A percentile compares a stretch with the other conserved stretches of the same genome.
These are phyloP conservation scores for Intellagama lesueurii DNA, from an alignment of 2,797 vertebrate species.

Conservation along the genomic window DNA sequence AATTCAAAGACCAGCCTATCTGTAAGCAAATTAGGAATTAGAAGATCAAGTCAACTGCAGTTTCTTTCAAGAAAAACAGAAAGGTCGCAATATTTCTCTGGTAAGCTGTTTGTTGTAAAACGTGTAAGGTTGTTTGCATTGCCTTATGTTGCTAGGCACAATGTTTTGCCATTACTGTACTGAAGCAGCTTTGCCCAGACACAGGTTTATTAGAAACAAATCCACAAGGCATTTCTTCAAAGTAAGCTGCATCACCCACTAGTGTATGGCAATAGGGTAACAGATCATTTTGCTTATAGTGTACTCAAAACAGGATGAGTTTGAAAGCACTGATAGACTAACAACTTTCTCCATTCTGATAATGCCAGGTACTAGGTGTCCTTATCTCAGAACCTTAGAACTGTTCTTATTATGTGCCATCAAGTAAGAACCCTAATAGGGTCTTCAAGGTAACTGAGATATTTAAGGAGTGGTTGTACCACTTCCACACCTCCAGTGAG, in stretches of 20 bases:
- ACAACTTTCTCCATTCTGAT: too few relatives aligned
- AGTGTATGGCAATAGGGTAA: too few relatives aligned
- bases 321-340: too few relatives aligned
- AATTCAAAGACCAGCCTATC: conserved; percentile 14
- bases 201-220: too few relatives aligned
- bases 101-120: neutral
- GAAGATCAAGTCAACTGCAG: neutral
- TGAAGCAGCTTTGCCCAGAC: too few relatives aligned
- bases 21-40: neutral
- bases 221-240: too few relatives aligned
- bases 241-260: too few relatives aligned
- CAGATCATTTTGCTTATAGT: too few relatives aligned
- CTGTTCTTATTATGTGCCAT: neutral
- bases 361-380: too few relatives aligned
- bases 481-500: neutral
- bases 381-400: neutral
- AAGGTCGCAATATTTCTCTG: neutral
- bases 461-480: too few relatives aligned
- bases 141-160: neutral
- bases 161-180: neutral
- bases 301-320: too few relatives aligned
- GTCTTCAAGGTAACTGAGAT: too few relatives aligned
- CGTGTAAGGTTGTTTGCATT: neutral
- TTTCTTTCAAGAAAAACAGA: neutral
- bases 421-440: neutral